Percentiles rank a stretch among this genome's conserved stretches.
Conservation (phyloP, 2,888 invertebrate genomes). For the Parnassius mnemosyne region DNA sequence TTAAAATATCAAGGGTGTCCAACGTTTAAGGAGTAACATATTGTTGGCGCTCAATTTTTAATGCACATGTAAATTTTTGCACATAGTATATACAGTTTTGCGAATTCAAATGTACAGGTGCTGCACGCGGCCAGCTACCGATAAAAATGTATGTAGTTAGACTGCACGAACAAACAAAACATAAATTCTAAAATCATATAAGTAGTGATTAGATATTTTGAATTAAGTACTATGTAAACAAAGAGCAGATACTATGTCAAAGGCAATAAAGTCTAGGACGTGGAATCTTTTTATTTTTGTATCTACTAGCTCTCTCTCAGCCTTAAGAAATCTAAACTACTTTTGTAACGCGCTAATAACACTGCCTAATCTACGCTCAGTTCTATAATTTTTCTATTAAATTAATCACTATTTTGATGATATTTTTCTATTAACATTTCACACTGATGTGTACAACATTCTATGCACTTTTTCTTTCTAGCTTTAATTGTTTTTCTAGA, state of each 20-base stretch:
- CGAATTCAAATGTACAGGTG: slow-evolving; percentile 59
- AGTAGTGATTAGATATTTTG: slow-evolving; percentile 42
- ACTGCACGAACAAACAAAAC: slow-evolving; percentile 59
- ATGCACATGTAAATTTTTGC: slow-evolving; percentile 72
- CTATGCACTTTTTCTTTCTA: slow-evolving; percentile 39
- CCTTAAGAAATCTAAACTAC: slow-evolving; percentile 37
- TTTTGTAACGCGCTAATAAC: slow-evolving; percentile 75
- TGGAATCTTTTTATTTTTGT: slow-evolving; percentile 49
- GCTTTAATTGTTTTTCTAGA: slow-evolving; percentile 21
- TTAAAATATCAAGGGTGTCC: neutral
- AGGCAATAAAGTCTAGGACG: slow-evolving; percentile 46
- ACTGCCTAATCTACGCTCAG: slow-evolving; percentile 76
- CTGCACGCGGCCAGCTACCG: slow-evolving; percentile 77
- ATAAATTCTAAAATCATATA: slow-evolving; percentile 36
- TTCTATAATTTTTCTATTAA: slow-evolving; percentile 62
- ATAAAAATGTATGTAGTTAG: slow-evolving; percentile 54
- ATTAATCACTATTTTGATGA: slow-evolving; percentile 54
- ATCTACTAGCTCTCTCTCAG: slow-evolving; percentile 39
- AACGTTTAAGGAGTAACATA: slow-evolving; percentile 50
- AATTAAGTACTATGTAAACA: slow-evolving; percentile 44
- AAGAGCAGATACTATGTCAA: slow-evolving; percentile 62
- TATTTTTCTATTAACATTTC: slow-evolving; percentile 39
- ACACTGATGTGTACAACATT: slow-evolving; percentile 24
- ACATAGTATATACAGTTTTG: slow-evolving; percentile 55
- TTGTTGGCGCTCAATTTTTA: slow-evolving; percentile 58